Percentiles rank a stretch among this genome's conserved stretches.
These are phyloP conservation scores for Propithecus deckenii DNA, from an alignment of 2,797 vertebrate species.

Conservation along the genomic window DNA sequence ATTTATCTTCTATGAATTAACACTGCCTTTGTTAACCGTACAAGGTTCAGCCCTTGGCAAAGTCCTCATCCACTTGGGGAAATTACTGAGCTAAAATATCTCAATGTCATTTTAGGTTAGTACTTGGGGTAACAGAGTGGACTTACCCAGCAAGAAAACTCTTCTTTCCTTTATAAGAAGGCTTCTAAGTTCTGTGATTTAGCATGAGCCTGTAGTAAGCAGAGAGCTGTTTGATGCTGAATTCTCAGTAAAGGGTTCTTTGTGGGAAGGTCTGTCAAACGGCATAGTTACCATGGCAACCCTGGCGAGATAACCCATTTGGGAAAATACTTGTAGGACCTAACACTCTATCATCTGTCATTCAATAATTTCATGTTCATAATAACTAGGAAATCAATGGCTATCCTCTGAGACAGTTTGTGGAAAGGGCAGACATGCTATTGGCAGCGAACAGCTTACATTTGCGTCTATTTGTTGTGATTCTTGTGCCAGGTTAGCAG, in stretches of 20 bases:
- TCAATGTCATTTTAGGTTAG: conserved; percentile 62
- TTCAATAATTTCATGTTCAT: conserved; percentile 94
- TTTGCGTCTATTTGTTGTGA: conserved; percentile 71
- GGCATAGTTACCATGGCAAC: conserved; percentile 89
- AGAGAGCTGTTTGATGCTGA: conserved; percentile 83
- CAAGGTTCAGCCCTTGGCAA: conserved; percentile 1
- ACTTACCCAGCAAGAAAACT: conserved; percentile 42
- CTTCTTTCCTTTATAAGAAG: conserved; percentile 70
- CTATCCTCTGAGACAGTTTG: conserved; percentile 87
- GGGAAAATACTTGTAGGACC: conserved; percentile 88
- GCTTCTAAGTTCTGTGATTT: conserved; percentile 63
- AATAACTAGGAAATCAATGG: conserved; percentile 94
- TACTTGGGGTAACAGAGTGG: not conserved
- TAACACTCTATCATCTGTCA: conserved; percentile 92
- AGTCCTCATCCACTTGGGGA: conserved; percentile 52
- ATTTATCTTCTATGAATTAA: conserved; percentile 87
- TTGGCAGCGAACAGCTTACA: conserved; percentile 53
- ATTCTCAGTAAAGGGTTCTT: conserved; percentile 86
- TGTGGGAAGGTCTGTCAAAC: conserved; percentile 90
- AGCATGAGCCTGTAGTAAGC: conserved; percentile 67
- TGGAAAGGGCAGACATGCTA: conserved; percentile 76
- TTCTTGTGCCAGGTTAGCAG: not conserved
- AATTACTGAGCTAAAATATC: conserved; percentile 66
- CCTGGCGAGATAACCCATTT: conserved; percentile 86
- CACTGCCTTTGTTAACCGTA: conserved; percentile 75